Evolutionary conservation across 2,888 invertebrate species (phyloP), one percentile per base, ranked within the genome.

Genomic region (Brachyopa scutellaris): DNA sequence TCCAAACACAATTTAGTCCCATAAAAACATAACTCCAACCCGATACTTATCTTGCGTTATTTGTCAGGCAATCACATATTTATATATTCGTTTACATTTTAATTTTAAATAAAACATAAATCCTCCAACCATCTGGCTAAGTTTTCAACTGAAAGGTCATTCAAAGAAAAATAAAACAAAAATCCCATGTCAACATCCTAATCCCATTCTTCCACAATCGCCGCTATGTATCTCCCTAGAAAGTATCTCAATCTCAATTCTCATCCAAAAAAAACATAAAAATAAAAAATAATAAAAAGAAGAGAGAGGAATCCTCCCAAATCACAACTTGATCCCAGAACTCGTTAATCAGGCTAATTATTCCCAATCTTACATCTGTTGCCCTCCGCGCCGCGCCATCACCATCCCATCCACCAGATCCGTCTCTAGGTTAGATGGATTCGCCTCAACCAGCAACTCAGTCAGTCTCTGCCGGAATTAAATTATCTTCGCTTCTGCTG

Each of bases 291-390:
- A 19, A 33, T 5, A 13, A 53, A 31, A 59, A 31, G 61, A 62
- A 29, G 45, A 59, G n/a, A n/a, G n/a, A n/a, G 36, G n/a, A 53
- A 53, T 62, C 49, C 40, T 49, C 21, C 13, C 15, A 26, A 74
- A 76, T 77, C 64, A 77, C 59, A 70, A 70, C 77, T 82, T 53
- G 64, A 70, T 77, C 77, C 64, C 77, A 76, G 76, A 57, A 66
- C 70, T 70, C 82, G 82, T 82, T 82, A 77, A 77, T 82, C 82
- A 77, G 82, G 29, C 82, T 77, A 77, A 82, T 77, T 77, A 82
- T 70, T 66, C 51, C 38, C 76, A 80, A 80, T 80, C 76, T 69
- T 51, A 40, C 55, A 76, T 69, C 80, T 73, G 74, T 15, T 67
- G 26, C 19, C 38, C 36, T 17, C 33, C 33, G 17, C 40, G 11